Evolutionary conservation across 1,140 invertebrate species (phyloP).

Genomic region (Akabosia matsudoensis): DNA sequence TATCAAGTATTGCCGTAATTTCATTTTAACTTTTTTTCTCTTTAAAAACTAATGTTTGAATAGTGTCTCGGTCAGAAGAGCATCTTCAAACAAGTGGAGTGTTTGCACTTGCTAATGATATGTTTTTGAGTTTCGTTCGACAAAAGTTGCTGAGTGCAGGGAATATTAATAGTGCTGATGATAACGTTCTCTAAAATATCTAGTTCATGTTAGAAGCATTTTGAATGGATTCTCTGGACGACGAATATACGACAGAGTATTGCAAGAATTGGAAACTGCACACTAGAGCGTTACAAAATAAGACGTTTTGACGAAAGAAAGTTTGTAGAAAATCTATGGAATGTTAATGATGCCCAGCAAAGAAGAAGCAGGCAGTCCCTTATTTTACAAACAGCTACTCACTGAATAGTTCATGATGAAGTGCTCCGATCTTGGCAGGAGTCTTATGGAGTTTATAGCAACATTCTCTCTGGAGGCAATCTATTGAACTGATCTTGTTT

Average conservation of each 20-base stretch:
- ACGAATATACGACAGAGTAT: no score
- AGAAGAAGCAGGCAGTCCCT: background rate
- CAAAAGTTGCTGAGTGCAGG: background rate
- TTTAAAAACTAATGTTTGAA: no score
- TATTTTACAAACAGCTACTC: background rate
- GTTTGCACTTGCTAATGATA: background rate
- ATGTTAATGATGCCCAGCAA: background rate
- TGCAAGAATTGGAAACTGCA: no score
- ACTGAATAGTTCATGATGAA: no score
- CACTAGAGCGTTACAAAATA: background rate
- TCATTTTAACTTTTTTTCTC: no score
- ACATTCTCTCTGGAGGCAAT: conserved; percentile 14
- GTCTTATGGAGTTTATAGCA: no score
- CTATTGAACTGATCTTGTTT: conserved; percentile 21
- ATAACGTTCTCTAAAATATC: background rate
- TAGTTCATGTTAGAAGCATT: no score
- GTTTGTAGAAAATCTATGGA: background rate
- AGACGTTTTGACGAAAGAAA: background rate
- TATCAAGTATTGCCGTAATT: no score
- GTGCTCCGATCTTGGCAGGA: no score
- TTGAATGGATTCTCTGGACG: no score
- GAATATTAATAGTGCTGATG: background rate
- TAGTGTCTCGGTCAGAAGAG: no score
- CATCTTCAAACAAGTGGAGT: no score
- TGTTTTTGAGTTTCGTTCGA: background rate